Base-by-base conservation (phyloP, 2,888 invertebrate genomes). In the Parnassius orleans region DNA sequence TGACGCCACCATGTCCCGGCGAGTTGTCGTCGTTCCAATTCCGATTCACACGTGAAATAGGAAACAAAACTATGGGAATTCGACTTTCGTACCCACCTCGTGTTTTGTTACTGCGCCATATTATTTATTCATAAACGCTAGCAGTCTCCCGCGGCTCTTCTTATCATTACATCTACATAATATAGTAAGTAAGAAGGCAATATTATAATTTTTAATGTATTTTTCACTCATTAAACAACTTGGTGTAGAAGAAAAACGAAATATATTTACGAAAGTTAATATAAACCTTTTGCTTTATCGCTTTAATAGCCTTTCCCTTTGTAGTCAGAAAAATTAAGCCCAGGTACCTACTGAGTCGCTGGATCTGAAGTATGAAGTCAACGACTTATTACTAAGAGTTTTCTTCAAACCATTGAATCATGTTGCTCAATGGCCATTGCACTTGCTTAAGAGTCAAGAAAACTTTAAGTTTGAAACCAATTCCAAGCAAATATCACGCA, bases 1-100 rank as follows among this genome's bases (percentile, higher is more conserved):
- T 81, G 86, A 73, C 68, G 77, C 76, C 72, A 68, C 77, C 65
- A 69, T 71, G 67, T 74, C 78, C 73, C 78, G 74, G 68, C 65
- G 70, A 63, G 76, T 66, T 72, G 69, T 69, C 71, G 65, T 69
- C 71, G 65, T 69, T 67, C 57, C 66, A 58, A 71, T 64, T 68
- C 68, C 67, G 70, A 73, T 86, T 87, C 87, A 86, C 87, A 87
- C 84, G 87, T 77, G 83, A 83, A 85, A 80, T 79, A 76, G 78
- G 75, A 80, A 83, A 80, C 75, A 72, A 72, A 61, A 61, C 69
- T 76, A 77, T 75, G 73, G 71, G 73, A 78, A 73, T 77, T 68
- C 67, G 63, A 68, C 66, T 66, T 65, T 47, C 61, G 59, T 59
- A 61, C 66, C 53, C n/a, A 57, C 60, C 57, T 54, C 33, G 12